These are phyloP conservation scores for Parazoanthus darwini DNA, from an alignment of 92 coral and sea anemone genomes.

Conservation along the genomic window DNA sequence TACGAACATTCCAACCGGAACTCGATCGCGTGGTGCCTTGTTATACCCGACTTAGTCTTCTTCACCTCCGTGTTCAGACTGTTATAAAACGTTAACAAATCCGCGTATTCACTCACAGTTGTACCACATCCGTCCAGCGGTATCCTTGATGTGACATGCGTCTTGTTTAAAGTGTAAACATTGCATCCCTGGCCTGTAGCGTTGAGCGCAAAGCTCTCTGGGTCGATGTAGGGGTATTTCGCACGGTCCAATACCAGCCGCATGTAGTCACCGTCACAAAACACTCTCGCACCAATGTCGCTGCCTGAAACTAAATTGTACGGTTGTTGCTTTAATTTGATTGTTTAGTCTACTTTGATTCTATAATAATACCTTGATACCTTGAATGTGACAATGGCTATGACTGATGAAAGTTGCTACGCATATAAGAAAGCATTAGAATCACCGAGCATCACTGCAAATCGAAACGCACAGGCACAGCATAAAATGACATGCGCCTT, in stretches of 20 bases:
- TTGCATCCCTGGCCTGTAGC: constrained; percentile 52
- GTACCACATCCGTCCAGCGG: constrained; percentile 82
- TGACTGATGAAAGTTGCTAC: too few species aligned
- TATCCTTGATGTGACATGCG: constrained; percentile 69
- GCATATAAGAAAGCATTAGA: too few species aligned
- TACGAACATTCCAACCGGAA: constrained; percentile 70
- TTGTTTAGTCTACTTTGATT: too few species aligned
- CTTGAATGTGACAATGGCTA: too few species aligned
- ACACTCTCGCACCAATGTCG: constrained; percentile 51
- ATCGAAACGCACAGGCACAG: too few species aligned
- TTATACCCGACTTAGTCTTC: constrained; percentile 45
- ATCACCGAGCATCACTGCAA: too few species aligned
- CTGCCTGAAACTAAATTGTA: constrained; percentile 29
- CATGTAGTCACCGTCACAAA: constrained; percentile 60
- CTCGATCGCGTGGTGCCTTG: constrained; percentile 71
- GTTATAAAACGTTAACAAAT: constrained; percentile 58
- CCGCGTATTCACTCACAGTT: constrained; percentile 33
- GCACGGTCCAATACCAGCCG: constrained; percentile 54
- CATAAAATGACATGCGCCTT: too few species aligned
- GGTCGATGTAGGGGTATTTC: constrained; percentile 65
- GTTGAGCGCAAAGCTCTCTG: constrained; percentile 59
- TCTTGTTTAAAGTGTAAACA: constrained; percentile 43
- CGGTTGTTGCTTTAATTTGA: too few species aligned
- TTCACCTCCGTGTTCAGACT: constrained; percentile 65
- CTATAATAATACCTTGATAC: too few species aligned